Base-by-base conservation (phyloP, 2,797 vertebrate species). In the Artibeus jamaicensis region DNA sequence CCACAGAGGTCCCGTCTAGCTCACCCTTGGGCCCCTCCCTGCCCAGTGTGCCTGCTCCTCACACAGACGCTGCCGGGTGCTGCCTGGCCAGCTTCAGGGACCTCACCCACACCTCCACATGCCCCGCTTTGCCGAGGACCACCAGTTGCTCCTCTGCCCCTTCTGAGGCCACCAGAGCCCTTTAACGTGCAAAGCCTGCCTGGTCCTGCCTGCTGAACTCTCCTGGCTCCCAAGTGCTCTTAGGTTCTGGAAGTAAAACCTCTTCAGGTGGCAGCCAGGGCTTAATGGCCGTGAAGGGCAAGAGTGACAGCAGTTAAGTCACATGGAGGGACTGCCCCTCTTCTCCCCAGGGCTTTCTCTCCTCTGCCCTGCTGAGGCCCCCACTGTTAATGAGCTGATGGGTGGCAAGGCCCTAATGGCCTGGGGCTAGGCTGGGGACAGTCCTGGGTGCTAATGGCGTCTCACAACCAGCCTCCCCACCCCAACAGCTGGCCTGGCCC, bases 361-460 rank as follows among this genome's bases (percentile, higher is more conserved):
- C 71, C 48, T 55, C 71, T 29, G n/a, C 32, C 21, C 18, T 37
- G 37, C 39, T 9, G 59, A 46, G 32, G 32, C 46, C 42, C 26
- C 16, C 32, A 46, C 53, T 73, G 65, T 92, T 94, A 81, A 57
- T 26, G 12, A 78, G 65, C 89, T 92, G 76, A 50, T 26, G 16
- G 82, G 37, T n/a, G 42, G 15, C 37, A 44, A 42, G 57, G 53
- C 46, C 6, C 42, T 50, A 37, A 34, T 34, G 9, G 22, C 59
- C 53, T 68, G 67, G 16, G 87, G 39, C 24, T 24, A 10, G 42
- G 79, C 9, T n/a, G 44, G 59, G 67, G 68, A 71, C 10, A 55
- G 19, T 37, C 16, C 1, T 0, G 0, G 29, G 37, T 9, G 39
- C 34, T 18, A 22, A 48, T 18, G 48, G 26, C 12, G 70, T 46